A percentile compares a stretch with the other conserved stretches of the same genome.
Conservation (phyloP, 2,113 vertebrate genomes). For the Alligator sinensis region DNA sequence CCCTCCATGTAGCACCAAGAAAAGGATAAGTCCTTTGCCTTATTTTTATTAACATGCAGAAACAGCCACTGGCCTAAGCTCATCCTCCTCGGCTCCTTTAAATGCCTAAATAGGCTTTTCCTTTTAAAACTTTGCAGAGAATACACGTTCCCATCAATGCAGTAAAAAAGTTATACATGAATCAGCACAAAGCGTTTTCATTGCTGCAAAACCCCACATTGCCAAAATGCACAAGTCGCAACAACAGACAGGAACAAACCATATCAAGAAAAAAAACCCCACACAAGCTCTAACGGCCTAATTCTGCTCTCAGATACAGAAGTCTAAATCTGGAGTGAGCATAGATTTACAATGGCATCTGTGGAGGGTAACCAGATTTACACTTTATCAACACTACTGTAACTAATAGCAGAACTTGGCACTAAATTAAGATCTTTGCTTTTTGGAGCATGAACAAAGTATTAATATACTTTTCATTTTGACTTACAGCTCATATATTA, state of each 20-base stretch:
- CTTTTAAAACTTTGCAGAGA: not conserved
- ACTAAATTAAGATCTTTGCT: constrained; percentile 12
- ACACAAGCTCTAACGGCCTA: not conserved
- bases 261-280: not conserved
- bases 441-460: constrained; percentile 11
- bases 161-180: not conserved
- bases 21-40: not conserved
- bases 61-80: not conserved
- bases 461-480: not conserved
- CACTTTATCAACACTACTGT: not conserved
- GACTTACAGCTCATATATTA: not conserved
- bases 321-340: not conserved
- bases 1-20: not conserved
- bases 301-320: not conserved
- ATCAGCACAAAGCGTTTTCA: not conserved
- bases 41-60: not conserved
- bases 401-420: not conserved
- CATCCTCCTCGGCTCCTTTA: not conserved
- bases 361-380: not conserved
- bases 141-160: not conserved
- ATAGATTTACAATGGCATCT: not conserved
- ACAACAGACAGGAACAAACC: not conserved
- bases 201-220: not conserved
- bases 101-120: not conserved
- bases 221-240: not conserved